These are phyloP conservation scores for Cirrhinus molitorella DNA, from an alignment of 2,797 vertebrate species.

Conservation along the genomic window DNA sequence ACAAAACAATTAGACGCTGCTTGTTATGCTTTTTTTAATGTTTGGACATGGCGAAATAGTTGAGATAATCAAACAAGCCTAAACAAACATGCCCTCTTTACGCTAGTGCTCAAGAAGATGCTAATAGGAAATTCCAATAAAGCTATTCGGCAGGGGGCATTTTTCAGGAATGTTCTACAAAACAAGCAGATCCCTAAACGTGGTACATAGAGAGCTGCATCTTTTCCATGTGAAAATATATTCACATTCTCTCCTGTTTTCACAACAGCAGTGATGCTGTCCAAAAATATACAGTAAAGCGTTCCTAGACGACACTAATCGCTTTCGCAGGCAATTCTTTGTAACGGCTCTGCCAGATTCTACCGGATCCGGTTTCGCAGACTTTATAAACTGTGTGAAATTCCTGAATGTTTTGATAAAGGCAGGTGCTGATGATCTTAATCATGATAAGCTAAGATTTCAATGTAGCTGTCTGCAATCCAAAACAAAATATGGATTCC, in stretches of 20 bases:
- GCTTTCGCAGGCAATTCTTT: constrained; percentile 43
- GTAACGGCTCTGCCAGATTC: constrained; percentile 34
- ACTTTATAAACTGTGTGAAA: constrained; percentile 18
- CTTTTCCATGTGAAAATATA: constrained; percentile 10
- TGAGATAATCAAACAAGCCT: constrained; percentile 46
- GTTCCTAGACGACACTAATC: constrained; percentile 47
- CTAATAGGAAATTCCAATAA: constrained; percentile 44
- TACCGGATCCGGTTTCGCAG: constrained; percentile 31
- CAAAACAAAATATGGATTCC: constrained; percentile 11
- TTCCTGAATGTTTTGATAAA: constrained; percentile 37
- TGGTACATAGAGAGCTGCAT: not conserved
- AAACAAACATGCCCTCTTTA: constrained; percentile 53
- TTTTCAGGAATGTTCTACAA: constrained; percentile 12
- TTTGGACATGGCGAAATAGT: constrained; percentile 47
- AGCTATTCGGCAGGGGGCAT: not conserved
- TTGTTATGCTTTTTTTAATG: constrained; percentile 52
- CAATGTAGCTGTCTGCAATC: constrained; percentile 25
- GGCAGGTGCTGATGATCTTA: constrained; percentile 24
- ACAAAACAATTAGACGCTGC: constrained; percentile 56
- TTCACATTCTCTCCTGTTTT: constrained; percentile 36
- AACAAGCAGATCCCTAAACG: constrained; percentile 9
- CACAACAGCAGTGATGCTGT: constrained; percentile 35
- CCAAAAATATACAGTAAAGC: constrained; percentile 38
- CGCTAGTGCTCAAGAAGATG: constrained; percentile 1
- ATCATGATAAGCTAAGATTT: constrained; percentile 22